These are phyloP conservation scores for Pristis pectinata DNA, from an alignment of 2,797 vertebrate species.

Conservation along the genomic window DNA sequence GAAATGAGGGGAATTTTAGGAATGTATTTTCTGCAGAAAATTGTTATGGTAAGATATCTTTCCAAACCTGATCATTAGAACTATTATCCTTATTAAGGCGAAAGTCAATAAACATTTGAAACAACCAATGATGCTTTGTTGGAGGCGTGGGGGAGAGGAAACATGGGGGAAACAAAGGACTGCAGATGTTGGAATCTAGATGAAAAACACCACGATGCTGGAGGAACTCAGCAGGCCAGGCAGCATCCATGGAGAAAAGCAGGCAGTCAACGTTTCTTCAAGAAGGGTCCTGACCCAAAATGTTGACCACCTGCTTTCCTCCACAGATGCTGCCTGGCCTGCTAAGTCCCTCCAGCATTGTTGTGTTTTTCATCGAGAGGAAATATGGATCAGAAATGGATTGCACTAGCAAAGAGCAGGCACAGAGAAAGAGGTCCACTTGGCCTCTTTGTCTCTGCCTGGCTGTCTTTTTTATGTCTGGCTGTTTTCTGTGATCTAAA, in stretches of 20 bases:
- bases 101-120: not conserved
- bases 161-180: too few relatives aligned
- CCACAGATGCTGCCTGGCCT: too few relatives aligned
- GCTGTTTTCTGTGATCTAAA: not conserved
- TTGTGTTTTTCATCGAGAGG: too few relatives aligned
- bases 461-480: too few relatives aligned
- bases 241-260: too few relatives aligned
- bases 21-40: not conserved
- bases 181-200: too few relatives aligned
- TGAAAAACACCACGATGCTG: too few relatives aligned
- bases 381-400: not conserved
- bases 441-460: not conserved
- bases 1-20: not conserved
- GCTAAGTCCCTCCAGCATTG: too few relatives aligned
- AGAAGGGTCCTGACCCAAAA: too few relatives aligned
- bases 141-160: not conserved
- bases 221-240: too few relatives aligned
- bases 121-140: not conserved
- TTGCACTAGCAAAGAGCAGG: not conserved
- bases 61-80: not conserved
- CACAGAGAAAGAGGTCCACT: not conserved
- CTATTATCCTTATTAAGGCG: not conserved
- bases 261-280: too few relatives aligned
- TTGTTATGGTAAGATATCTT: not conserved
- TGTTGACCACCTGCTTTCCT: too few relatives aligned